Conservation (phyloP, 1,140 invertebrate genomes). For the Agrypnia vestita region DNA sequence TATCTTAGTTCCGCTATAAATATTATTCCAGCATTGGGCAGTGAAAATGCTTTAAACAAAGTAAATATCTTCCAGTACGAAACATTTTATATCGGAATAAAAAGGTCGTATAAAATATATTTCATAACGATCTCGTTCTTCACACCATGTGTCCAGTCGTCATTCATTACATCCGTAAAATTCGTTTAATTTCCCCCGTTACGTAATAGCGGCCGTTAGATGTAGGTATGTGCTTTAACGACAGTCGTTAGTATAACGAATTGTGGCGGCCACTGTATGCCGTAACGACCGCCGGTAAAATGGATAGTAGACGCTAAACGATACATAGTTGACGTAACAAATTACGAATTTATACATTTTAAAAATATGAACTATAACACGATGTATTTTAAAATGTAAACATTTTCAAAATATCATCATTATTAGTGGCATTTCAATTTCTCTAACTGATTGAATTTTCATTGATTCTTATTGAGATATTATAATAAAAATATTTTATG, state of each 20-base stretch:
- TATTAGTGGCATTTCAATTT: too few species aligned
- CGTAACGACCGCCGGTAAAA: not conserved
- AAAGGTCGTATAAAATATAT: not conserved
- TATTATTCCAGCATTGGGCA: not conserved
- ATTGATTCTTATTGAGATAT: too few species aligned
- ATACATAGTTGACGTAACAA: not conserved
- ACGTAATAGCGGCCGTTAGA: conserved; percentile 21
- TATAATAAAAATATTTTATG: too few species aligned
- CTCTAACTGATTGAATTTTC: too few species aligned
- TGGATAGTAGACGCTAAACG: not conserved
- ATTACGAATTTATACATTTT: not conserved
- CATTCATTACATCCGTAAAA: not conserved
- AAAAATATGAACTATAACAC: not conserved
- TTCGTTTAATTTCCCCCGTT: conserved; percentile 29
- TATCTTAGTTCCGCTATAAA: too few species aligned
- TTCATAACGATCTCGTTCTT: not conserved
- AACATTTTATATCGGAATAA: not conserved
- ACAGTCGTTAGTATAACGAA: conserved; percentile 31
- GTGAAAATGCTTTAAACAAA: not conserved
- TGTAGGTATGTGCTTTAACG: conserved; percentile 28
- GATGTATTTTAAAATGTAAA: not conserved
- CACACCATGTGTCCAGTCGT: not conserved
- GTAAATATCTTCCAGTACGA: not conserved
- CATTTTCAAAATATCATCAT: too few species aligned
- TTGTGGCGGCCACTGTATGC: not conserved